Evolutionary conservation across 1,140 invertebrate genomes (phyloP), one percentile per base, ranked within the genome.

Genomic region (Ladona fulva): DNA sequence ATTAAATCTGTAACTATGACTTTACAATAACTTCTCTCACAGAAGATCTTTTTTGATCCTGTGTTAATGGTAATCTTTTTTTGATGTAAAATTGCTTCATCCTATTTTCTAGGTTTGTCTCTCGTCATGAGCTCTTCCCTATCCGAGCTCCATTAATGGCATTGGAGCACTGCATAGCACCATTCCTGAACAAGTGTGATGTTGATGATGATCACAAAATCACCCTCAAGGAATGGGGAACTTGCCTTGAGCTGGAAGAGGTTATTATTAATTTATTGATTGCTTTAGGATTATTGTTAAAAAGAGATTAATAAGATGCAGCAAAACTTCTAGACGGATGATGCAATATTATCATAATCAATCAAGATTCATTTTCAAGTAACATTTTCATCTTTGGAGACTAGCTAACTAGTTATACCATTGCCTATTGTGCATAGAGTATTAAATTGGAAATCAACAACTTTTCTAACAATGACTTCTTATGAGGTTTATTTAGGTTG

Each of bases 121-220:
- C 95, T 6, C 90, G 94, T 52, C 96, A 97, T 86, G 96, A 98
- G 85, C 86, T 98, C 77, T 97, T 98, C 88, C 96, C 96, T 19
- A 96, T 98, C 82, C 89, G 94, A 74, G 96, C 96, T 42, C 95
- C 95, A 0, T 86, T 98, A 42, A 92, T 97, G 88, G 91, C 95
- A 22, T 89, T 98, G 83, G 96, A 98, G 86, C 95, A 97, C 82
- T 95, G 96, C 86, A 97, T 98, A 83, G 94, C 94, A 74, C 94
- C 95, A n/a, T 98, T 98, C 89, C 88, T 98, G 42, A 92, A 97
- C 84, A 89, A 87, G 5, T 97, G 96, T 83, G 96, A 98, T 84
- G 86, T 85, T 12, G 90, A 98, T 84, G 88, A 92, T 80, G 93
- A 97, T 85, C 96, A 97, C 84, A 90, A 91, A 83, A 95, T 98